Evolutionary conservation across 1,140 invertebrate species (phyloP).

Genomic region (Andricus grossulariae): DNA sequence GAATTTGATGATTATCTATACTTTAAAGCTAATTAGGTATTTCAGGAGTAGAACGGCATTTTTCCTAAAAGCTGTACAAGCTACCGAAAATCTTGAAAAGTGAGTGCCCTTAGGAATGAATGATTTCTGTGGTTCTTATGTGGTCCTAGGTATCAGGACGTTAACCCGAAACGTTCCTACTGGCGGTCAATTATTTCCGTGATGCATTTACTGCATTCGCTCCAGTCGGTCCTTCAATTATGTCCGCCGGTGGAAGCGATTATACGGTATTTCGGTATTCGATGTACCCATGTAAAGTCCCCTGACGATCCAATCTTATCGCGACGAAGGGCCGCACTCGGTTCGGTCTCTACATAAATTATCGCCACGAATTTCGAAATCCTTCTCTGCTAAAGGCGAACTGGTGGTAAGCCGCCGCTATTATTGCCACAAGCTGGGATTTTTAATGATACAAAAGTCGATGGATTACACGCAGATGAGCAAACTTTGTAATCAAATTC

Average conservation of each 20-base stretch:
- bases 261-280: conserved; percentile 60
- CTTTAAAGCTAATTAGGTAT: background rate
- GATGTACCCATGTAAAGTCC: conserved; percentile 56
- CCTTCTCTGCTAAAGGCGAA: conserved; percentile 40
- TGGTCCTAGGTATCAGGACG: background rate
- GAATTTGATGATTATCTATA: conserved; percentile 18
- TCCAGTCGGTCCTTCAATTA: conserved; percentile 59
- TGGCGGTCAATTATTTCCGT: conserved; percentile 57
- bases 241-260: conserved; percentile 57
- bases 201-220: conserved; percentile 60
- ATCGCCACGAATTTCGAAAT: conserved; percentile 58
- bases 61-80: background rate
- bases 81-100: conserved; percentile 12
- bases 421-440: background rate
- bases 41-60: background rate
- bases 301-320: conserved; percentile 61
- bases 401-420: background rate
- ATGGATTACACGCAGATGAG: background rate
- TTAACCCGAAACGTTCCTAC: conserved; percentile 7
- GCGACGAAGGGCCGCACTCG: conserved; percentile 46
- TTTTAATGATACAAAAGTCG: background rate
- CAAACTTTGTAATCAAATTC: too few relatives aligned
- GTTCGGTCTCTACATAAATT: conserved; percentile 52
- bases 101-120: background rate
- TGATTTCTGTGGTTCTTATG: background rate